Evolutionary conservation across 2,797 vertebrate genomes (phyloP), one percentile per base, ranked within the genome.

Genomic region (Triplophysa bombifrons): DNA sequence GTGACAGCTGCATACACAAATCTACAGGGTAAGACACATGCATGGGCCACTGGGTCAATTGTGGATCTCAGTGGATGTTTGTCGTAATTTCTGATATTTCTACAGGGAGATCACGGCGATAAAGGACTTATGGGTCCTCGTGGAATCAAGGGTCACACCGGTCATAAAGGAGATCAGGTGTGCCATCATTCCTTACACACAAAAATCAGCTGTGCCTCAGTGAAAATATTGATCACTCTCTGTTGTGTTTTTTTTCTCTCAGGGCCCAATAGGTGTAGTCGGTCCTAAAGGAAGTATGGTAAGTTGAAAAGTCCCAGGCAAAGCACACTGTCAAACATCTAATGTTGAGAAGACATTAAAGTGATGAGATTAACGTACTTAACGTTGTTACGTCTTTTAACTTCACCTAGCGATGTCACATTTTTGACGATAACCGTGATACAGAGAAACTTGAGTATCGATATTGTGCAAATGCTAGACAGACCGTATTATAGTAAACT

Each of bases 111-210:
- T 0, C 92, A 92, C 85, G 94, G 94, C 63, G 90, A 91, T 9
- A 92, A 87, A 68, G 94, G 94, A 46, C 12, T 79, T 20, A 84
- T 81, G 27, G 94, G 94, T 25, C 84, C 74, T n/a, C 89, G 84
- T 34, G 94, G 94, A 76, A 17, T 93, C 22, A 94, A 94, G 81
- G 94, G 94, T 79, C 92, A 94, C 56, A 92, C 93, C 8, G 94
- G 94, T 82, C 83, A 85, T 78, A 94, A 93, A 90, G 94, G 94
- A 50, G 93, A 94, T 50, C 90, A 90, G 93, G 94, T 94, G 34
- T 83, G 88, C 1, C 5, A n/a, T 67, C 6, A 17, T 68, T 80
- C 55, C 46, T 76, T 70, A 1, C 51, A 41, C 50, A 67, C 27
- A 1, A 1, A 27, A 55, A 61, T 25, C 63, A 7, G 50, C 13